Conservation (phyloP, 2,888 invertebrate genomes). For the Lochmaea capreae region DNA sequence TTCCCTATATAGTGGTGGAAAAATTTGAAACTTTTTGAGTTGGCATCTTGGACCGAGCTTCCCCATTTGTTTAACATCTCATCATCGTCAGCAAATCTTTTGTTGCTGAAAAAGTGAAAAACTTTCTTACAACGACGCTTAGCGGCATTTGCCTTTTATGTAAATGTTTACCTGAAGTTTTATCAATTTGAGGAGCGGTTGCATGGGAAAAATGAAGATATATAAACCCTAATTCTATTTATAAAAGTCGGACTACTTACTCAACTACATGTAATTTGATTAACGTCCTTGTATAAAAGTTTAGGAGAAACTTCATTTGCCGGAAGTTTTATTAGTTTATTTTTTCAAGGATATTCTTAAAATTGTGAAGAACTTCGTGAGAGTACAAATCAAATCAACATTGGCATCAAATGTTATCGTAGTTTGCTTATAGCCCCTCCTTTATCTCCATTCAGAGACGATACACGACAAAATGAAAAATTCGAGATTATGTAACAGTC, state of each 20-base stretch:
- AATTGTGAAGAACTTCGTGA: neutral
- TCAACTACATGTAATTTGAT: neutral
- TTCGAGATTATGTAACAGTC: no score
- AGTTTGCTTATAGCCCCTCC: no score
- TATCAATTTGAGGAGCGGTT: neutral
- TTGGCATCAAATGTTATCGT: no score
- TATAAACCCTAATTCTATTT: neutral
- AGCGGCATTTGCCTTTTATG: neutral
- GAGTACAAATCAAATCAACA: no score
- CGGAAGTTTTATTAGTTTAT: neutral
- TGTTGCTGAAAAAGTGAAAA: neutral
- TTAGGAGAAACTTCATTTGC: neutral
- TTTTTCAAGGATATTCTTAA: neutral
- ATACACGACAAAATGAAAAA: no score
- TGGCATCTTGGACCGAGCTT: no score
- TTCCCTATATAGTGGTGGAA: no score
- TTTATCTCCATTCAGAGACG: no score
- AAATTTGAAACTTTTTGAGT: no score
- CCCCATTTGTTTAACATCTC: no score
- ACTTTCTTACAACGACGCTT: neutral
- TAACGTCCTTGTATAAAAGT: neutral
- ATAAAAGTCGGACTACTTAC: constrained; percentile 1
- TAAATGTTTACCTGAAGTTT: neutral
- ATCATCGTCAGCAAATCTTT: neutral
- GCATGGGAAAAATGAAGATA: neutral